phyloP scores from a whole-genome alignment of 2,888 invertebrate species.

The Scaptomyza flava region DNA sequence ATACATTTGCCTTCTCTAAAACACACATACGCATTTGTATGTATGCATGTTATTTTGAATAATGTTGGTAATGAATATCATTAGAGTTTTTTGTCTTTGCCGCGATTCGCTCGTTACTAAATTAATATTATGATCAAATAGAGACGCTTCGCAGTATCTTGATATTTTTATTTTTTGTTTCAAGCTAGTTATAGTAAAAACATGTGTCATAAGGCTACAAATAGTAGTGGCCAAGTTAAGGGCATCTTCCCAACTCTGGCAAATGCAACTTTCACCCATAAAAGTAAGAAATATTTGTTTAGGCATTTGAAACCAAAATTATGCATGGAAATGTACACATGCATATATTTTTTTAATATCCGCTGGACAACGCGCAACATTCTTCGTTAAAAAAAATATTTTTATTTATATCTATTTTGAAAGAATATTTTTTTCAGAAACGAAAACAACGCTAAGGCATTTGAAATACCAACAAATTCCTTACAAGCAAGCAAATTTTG shows the following conservation, averaged over 20 bases:
- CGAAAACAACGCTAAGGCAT: slow-evolving; percentile 31
- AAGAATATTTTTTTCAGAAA: slow-evolving; percentile 36
- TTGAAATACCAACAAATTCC: slow-evolving; percentile 37
- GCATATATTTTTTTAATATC: slow-evolving; percentile 39
- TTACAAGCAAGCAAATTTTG: slow-evolving; percentile 40
- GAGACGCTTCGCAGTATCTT: slow-evolving; percentile 16
- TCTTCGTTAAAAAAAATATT: slow-evolving; percentile 16
- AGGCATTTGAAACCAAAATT: slow-evolving; percentile 14
- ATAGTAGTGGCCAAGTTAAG: slow-evolving; percentile 1
- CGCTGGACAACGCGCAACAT: slow-evolving; percentile 37
- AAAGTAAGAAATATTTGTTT: slow-evolving; percentile 28
- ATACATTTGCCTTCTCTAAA: background rate
- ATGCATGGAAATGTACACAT: background rate
- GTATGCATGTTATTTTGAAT: slow-evolving; percentile 15
- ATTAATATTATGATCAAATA: slow-evolving; percentile 35
- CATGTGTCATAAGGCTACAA: slow-evolving; percentile 59
- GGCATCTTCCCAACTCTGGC: slow-evolving; percentile 40
- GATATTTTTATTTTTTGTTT: too few species aligned
- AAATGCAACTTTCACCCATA: slow-evolving; percentile 55
- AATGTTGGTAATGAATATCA: slow-evolving; percentile 26
- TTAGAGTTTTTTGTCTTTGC: slow-evolving; percentile 16
- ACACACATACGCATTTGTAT: background rate
- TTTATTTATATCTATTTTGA: background rate
- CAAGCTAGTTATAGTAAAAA: slow-evolving; percentile 32
- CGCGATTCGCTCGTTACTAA: slow-evolving; percentile 44